Percentiles rank a stretch among this genome's conserved stretches.
Conservation (phyloP, 1,140 invertebrate genomes). For the Penaeus indicus region DNA sequence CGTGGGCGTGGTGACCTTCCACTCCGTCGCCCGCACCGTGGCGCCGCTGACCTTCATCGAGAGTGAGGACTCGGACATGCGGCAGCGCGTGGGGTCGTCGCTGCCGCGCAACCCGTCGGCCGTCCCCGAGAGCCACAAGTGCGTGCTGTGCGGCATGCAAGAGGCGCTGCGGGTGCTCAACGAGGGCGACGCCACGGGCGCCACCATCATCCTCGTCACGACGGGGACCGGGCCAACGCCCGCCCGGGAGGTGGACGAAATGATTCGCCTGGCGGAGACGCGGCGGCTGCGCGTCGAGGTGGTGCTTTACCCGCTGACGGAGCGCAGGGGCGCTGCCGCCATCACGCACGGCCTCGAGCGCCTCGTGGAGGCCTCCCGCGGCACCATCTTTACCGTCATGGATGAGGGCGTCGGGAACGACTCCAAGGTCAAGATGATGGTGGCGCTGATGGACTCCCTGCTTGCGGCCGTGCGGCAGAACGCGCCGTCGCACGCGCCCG, state of each 20-base stretch:
- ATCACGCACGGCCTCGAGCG: conserved; percentile 55
- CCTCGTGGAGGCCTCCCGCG: conserved; percentile 52
- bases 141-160: conserved; percentile 53
- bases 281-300: conserved; percentile 45
- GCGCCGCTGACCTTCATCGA: conserved; percentile 61
- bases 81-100: conserved; percentile 60
- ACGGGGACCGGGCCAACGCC: conserved; percentile 51
- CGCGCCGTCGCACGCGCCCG: conserved; percentile 23
- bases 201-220: conserved; percentile 61
- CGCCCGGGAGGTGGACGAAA: conserved; percentile 58
- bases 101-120: conserved; percentile 62
- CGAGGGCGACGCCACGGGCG: conserved; percentile 32
- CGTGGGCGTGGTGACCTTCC: conserved; percentile 61
- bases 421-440: conserved; percentile 71
- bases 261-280: conserved; percentile 44
- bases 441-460: conserved; percentile 67
- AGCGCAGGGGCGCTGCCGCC: conserved; percentile 52
- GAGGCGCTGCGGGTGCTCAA: conserved; percentile 50
- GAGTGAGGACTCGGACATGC: conserved; percentile 56
- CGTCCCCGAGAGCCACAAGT: conserved; percentile 61
- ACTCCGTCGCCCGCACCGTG: conserved; percentile 59
- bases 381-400: conserved; percentile 73
- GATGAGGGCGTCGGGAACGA: conserved; percentile 73
- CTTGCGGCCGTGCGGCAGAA: conserved; percentile 43
- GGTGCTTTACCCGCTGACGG: conserved; percentile 62